A percentile compares a stretch with the other conserved stretches of the same genome.
phyloP scores from a whole-genome alignment of 53 echinoderm and acorn worm species.

The Holothuria leucospilota region DNA sequence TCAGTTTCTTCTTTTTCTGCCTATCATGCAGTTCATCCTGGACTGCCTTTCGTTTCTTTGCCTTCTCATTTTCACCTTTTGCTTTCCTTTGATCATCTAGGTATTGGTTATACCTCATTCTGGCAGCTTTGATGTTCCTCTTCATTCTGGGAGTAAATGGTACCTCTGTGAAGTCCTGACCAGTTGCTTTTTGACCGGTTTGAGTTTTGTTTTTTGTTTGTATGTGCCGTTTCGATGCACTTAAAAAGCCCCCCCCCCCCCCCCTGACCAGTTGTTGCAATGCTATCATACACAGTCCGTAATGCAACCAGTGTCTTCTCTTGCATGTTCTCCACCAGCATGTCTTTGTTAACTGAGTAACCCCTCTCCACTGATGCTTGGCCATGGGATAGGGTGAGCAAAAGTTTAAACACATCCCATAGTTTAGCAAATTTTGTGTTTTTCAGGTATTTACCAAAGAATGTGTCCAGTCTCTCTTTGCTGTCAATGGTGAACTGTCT shows the following conservation, averaged over 20 bases:
- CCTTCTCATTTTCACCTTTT: too few species aligned
- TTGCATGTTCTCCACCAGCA: background rate
- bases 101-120: constrained; percentile 4
- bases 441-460: background rate
- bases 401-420: too few species aligned
- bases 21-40: constrained; percentile 7
- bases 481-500: constrained; percentile 14
- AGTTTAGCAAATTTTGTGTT: background rate
- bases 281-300: constrained; percentile 1
- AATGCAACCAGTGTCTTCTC: background rate
- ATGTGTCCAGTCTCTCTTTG: background rate
- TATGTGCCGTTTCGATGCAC: too few species aligned
- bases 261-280: background rate
- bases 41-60: background rate
- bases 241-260: too few species aligned
- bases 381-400: background rate
- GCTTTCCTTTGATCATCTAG: background rate
- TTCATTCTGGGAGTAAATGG: constrained; percentile 1
- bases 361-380: background rate
- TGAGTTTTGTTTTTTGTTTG: too few species aligned
- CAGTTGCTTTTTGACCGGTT: too few species aligned
- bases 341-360: constrained; percentile 7
- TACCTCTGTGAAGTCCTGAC: constrained; percentile 7
- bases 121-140: constrained; percentile 7
- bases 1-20: constrained; percentile 1